These are phyloP conservation scores for Tuta absoluta DNA, from an alignment of 2,888 invertebrate species.

Conservation along the genomic window DNA sequence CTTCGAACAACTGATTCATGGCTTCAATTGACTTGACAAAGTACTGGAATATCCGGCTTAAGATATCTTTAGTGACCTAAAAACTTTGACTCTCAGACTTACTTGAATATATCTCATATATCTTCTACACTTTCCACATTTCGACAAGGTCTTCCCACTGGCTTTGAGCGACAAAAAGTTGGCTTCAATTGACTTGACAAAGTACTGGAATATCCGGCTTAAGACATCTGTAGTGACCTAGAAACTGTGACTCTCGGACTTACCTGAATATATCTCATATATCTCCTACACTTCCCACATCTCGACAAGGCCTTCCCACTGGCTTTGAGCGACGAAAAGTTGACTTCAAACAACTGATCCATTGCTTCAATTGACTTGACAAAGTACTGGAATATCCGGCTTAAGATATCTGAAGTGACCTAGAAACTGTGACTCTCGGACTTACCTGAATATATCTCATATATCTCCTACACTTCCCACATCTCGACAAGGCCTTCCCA, in stretches of 20 bases:
- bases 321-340: conserved; percentile 96
- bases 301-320: conserved; percentile 96
- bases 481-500: conserved; percentile 95
- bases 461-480: neutral
- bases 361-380: conserved; percentile 96
- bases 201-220: no score
- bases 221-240: no score
- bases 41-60: no score
- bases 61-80: no score
- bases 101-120: conserved; percentile 61
- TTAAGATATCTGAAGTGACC: conserved; percentile 88
- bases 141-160: conserved; percentile 95
- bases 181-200: no score
- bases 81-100: no score
- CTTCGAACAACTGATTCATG: no score
- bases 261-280: conserved; percentile 61
- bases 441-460: conserved; percentile 62
- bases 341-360: conserved; percentile 98
- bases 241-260: no score
- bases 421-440: no score
- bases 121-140: conserved; percentile 45
- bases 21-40: no score
- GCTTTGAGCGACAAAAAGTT: conserved; percentile 97
- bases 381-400: conserved; percentile 97
- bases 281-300: neutral